Base-by-base conservation (phyloP, 64 coral and sea anemone genomes). In the Cladopsammia gracilis region DNA sequence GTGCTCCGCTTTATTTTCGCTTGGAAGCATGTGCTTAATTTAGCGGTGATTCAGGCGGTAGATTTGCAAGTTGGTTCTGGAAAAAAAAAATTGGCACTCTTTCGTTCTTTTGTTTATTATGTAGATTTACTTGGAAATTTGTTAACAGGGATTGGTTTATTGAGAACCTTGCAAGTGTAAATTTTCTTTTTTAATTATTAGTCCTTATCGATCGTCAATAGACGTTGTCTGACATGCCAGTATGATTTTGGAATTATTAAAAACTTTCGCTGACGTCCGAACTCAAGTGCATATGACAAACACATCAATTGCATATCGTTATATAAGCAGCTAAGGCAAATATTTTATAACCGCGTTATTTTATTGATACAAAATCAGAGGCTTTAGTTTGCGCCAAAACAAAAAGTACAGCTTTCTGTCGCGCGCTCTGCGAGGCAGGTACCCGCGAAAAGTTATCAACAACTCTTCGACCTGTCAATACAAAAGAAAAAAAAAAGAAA, bases 101-200 rank as follows among this genome's bases (percentile, higher is more conserved):
- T 49, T 49, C 7, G 9, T 19, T 65, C 11, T 45, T 64, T 82
- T 23, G 4, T 24, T 6, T 48, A 15, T 59, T 43, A 18, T 6
- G 24, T 47, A 3, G 57, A 67, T 84, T 84, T 84, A 26, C 46
- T 84, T 84, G 18, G 45, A 84, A 82, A 60, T 82, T 42, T 16
- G 9, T 64, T 51, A 48, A 11, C 19, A 6, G 10, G 9, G n/a
- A 84, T 84, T 84, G 60, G 44, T n/a, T 45, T 22, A 24, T 84
- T 47, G 19, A 64, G 46, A 83, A 25, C 16, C 62, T 18, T 3
- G 15, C 46, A 60, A 82, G 62, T 68, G 46, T 10, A 24, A 42
- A 64, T 64, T 62, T 61, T n/a, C 12, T 2, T 51, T 51, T 49
- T 68, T 10, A 47, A 23, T 19, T 64, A 25, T 15, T 49, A 75